Conservation (phyloP, 2,113 vertebrate genomes). For the Odocoileus virginianus region DNA sequence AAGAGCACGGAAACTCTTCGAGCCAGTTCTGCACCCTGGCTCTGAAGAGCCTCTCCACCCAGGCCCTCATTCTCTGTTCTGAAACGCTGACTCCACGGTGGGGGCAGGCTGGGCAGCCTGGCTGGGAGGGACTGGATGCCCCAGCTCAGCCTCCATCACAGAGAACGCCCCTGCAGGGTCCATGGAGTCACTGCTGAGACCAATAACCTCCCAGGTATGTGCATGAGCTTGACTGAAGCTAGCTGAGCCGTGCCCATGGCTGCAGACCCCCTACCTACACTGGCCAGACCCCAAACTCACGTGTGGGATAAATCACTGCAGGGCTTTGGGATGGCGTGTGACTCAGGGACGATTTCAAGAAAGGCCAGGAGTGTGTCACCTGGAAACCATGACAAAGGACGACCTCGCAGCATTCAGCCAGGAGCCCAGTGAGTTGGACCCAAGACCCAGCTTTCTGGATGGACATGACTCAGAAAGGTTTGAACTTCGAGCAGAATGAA, state of each 20-base stretch:
- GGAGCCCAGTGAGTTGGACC: neutral
- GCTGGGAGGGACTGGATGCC: neutral
- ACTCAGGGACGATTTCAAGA: rapidly evolving
- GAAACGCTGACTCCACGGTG: rapidly evolving
- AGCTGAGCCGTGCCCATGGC: too few relatives aligned
- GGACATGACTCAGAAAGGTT: neutral
- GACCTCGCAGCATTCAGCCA: rapidly evolving
- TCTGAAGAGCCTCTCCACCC: neutral
- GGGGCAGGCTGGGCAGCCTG: too few relatives aligned
- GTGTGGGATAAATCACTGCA: rapidly evolving
- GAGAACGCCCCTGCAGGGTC: rapidly evolving
- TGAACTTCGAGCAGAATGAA: neutral
- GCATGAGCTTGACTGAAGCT: neutral
- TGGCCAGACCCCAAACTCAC: too few relatives aligned
- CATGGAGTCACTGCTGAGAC: rapidly evolving
- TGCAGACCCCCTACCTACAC: neutral
- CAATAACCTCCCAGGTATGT: rapidly evolving
- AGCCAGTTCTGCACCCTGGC: neutral
- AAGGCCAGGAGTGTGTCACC: neutral
- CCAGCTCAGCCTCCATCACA: rapidly evolving
- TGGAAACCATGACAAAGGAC: rapidly evolving
- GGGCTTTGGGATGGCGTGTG: neutral
- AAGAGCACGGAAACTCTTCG: too few relatives aligned
- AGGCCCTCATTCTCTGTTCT: neutral
- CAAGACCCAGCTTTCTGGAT: neutral